These are phyloP conservation scores for Lacanobia oleracea DNA, from an alignment of 2,888 invertebrate species.

Conservation along the genomic window DNA sequence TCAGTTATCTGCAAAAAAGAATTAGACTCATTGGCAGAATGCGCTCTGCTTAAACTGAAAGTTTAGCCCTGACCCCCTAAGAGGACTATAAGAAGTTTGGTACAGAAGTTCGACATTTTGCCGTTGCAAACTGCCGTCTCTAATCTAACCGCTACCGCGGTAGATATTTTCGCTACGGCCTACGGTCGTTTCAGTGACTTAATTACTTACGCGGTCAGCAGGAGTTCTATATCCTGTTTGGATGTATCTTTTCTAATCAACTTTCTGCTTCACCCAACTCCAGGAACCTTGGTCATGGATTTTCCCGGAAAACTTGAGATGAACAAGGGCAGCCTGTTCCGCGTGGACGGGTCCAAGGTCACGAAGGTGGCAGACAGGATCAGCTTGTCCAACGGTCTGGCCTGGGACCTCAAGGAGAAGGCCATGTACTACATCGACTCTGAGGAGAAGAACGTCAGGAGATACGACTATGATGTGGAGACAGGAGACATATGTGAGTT, in stretches of 20 bases:
- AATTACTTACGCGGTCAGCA: too few relatives aligned
- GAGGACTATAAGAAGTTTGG: too few relatives aligned
- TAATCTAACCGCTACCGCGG: too few relatives aligned
- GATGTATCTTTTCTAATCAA: too few relatives aligned
- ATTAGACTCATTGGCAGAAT: too few relatives aligned
- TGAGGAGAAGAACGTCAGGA: constrained; percentile 91
- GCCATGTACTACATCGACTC: constrained; percentile 95
- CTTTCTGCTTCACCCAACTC: neutral
- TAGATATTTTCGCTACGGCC: constrained; percentile 70
- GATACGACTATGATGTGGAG: constrained; percentile 93
- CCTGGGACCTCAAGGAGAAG: constrained; percentile 92
- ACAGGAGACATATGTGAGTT: constrained; percentile 92
- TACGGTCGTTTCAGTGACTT: too few relatives aligned
- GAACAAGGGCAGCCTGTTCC: constrained; percentile 86
- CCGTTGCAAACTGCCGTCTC: too few relatives aligned
- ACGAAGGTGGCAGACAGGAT: constrained; percentile 77
- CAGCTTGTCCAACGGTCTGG: constrained; percentile 94
- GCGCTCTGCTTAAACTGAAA: too few relatives aligned
- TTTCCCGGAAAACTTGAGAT: constrained; percentile 80
- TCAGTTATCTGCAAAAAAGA: too few relatives aligned
- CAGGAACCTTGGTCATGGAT: constrained; percentile 91
- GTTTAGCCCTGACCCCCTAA: neutral
- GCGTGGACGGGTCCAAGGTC: constrained; percentile 75
- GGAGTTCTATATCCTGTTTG: too few relatives aligned
- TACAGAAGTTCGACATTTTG: too few relatives aligned